A percentile compares a stretch with the other conserved stretches of the same genome.
Evolutionary conservation across 2,888 invertebrate genomes (phyloP).

Genomic region (Caenorhabditis drosophilae): DNA sequence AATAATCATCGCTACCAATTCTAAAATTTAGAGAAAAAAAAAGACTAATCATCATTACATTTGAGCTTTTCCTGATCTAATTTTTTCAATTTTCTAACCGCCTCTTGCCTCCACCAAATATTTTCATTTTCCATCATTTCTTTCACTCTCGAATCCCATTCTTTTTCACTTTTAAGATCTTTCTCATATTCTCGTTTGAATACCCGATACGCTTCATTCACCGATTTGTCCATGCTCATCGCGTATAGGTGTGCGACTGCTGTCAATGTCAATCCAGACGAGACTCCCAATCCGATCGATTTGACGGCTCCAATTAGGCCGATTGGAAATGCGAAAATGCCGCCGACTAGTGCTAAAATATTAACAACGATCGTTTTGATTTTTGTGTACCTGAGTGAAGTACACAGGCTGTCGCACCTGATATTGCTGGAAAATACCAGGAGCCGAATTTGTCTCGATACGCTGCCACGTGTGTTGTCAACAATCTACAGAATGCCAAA

Average conservation of each 20-base stretch:
- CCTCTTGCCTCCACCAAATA: slow-evolving; percentile 47
- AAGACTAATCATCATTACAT: slow-evolving; percentile 37
- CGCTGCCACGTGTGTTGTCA: slow-evolving; percentile 51
- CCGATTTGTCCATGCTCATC: slow-evolving; percentile 47
- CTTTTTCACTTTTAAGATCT: slow-evolving; percentile 18
- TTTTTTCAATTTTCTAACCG: slow-evolving; percentile 45
- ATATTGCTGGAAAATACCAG: slow-evolving; percentile 56
- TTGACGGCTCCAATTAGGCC: slow-evolving; percentile 54
- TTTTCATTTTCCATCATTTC: slow-evolving; percentile 45
- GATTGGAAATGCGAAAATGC: slow-evolving; percentile 55
- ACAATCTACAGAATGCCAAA: slow-evolving; percentile 37
- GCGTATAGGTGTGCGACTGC: slow-evolving; percentile 53
- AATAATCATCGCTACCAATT: too few species aligned
- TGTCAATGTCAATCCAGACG: slow-evolving; percentile 49
- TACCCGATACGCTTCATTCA: slow-evolving; percentile 46
- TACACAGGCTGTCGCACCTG: slow-evolving; percentile 55
- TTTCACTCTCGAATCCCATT: slow-evolving; percentile 39
- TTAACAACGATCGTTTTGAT: slow-evolving; percentile 1
- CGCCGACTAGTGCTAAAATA: slow-evolving; percentile 56
- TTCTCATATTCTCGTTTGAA: slow-evolving; percentile 50
- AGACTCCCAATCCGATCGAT: slow-evolving; percentile 52
- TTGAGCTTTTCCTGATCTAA: slow-evolving; percentile 38
- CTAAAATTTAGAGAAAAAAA: too few species aligned
- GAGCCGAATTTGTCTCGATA: slow-evolving; percentile 51
- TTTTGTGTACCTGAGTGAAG: slow-evolving; percentile 42